Evolutionary conservation across 2,888 invertebrate genomes (phyloP).

Genomic region (Lasioglossum figueresi): DNA sequence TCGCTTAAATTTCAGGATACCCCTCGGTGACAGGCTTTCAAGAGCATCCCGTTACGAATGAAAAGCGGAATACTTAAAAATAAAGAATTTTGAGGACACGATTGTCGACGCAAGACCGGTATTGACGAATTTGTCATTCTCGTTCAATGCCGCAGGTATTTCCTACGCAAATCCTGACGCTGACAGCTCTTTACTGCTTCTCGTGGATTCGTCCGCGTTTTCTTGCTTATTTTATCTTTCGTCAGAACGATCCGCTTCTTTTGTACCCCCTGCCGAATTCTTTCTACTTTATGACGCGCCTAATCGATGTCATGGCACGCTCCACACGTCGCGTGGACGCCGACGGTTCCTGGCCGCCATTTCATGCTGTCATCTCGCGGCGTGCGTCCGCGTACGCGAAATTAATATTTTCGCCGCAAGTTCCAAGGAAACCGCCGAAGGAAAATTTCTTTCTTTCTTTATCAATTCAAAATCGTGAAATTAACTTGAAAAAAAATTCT

Average conservation of each 20-base stretch:
- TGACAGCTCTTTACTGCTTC: slow-evolving; percentile 53
- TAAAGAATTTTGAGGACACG: slow-evolving; percentile 53
- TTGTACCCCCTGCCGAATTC: slow-evolving; percentile 18
- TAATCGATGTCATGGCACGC: slow-evolving; percentile 23
- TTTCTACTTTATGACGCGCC: slow-evolving; percentile 25
- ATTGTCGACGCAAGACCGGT: slow-evolving; percentile 57
- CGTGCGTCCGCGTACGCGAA: not conserved
- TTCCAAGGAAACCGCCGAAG: not conserved
- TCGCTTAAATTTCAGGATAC: slow-evolving; percentile 48
- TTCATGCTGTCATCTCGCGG: too few relatives aligned
- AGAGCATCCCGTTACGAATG: slow-evolving; percentile 44
- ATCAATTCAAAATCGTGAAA: too few relatives aligned
- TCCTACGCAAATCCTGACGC: slow-evolving; percentile 53
- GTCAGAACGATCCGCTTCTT: slow-evolving; percentile 33
- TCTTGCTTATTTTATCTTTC: slow-evolving; percentile 40
- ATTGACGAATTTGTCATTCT: slow-evolving; percentile 58
- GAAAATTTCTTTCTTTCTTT: not conserved
- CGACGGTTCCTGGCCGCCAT: not conserved
- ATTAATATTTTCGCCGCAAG: not conserved
- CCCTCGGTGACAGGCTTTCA: slow-evolving; percentile 43
- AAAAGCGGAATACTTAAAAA: slow-evolving; percentile 57
- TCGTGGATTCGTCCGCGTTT: slow-evolving; percentile 29
- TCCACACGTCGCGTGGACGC: not conserved
- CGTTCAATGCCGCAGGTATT: slow-evolving; percentile 47
- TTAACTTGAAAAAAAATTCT: too few relatives aligned